Base-by-base conservation (phyloP, 1,140 invertebrate genomes). In the Caenorhabditis brenneri region DNA sequence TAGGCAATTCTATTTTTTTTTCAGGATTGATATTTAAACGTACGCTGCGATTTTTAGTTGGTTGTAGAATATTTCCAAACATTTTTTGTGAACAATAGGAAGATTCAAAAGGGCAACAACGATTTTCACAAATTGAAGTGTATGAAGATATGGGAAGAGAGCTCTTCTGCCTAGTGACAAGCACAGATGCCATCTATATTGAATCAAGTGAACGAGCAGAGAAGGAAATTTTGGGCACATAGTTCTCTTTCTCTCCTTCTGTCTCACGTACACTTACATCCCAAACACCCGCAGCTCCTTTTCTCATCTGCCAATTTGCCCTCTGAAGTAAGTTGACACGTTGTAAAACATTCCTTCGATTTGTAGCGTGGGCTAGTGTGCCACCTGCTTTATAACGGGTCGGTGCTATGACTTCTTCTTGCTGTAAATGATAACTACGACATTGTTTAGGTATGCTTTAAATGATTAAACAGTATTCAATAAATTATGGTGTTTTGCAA, bases 261-360 rank as follows among this genome's bases (percentile, higher is more conserved):
- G 19, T 55, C 22, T 55, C 22, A 55, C 4, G 7, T 5, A 29
- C n/a, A 55, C 53, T 82, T 74, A 82, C 81, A 49, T 82, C 81
- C 60, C 60, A 65, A 6, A 82, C 55, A 3, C 81, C 81, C 3
- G 60, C 55, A 5, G 81, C 51, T 39, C 81, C 81, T 49, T 55
- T 65, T 12, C 55, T 48, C 36, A 82, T 82, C 15, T 82, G 81
- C 16, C n/a, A 3, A 33, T 82, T 58, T 15, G 81, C 81, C 19
- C 39, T 24, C 19, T 82, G 65, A 19, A 74, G 65, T n/a, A 74
- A 24, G 15, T 74, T 74, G 1, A 42, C 65, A 10, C 36, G 12
- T 24, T 74, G 65, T 9, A 22, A 12, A n/a, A 74, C 65, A n/a
- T 74, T n/a, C 33, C 65, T 33, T 7, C 65, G 65, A n/a, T 74